phyloP scores from a whole-genome alignment of 2,797 vertebrate genomes.

The Alcedo atthis region DNA sequence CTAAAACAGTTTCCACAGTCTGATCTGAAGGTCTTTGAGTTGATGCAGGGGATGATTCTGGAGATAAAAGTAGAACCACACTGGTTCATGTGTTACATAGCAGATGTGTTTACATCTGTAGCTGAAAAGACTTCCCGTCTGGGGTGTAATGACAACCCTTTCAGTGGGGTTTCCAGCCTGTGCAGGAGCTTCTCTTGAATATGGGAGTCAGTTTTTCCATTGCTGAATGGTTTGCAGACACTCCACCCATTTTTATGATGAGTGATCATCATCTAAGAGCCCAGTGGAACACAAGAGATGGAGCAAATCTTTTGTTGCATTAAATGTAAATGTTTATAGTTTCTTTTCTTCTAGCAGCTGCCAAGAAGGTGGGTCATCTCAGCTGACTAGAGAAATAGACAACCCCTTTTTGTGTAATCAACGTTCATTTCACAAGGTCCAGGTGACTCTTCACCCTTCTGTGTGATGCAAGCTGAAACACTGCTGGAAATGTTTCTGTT shows the following conservation, averaged over 20 bases:
- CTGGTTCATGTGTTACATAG: not conserved
- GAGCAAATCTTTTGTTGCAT: conserved; percentile 42
- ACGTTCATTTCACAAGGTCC: not conserved
- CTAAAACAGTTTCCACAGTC: not conserved
- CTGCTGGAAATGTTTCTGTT: not conserved
- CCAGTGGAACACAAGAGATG: not conserved
- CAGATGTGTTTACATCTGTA: not conserved
- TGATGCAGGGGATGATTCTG: not conserved
- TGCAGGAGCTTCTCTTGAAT: not conserved
- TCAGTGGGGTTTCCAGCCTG: not conserved
- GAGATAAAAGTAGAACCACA: not conserved
- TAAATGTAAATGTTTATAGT: conserved; percentile 40
- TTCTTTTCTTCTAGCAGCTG: conserved; percentile 51
- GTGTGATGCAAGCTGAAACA: not conserved
- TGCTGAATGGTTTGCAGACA: not conserved
- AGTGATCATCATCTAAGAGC: not conserved
- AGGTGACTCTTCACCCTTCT: not conserved
- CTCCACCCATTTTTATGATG: conserved; percentile 63
- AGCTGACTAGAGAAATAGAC: not conserved
- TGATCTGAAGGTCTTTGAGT: not conserved
- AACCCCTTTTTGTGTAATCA: not conserved
- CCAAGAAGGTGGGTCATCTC: not conserved
- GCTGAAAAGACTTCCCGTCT: not conserved
- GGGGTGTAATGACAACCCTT: not conserved
- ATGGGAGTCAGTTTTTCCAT: conserved; percentile 57